These are phyloP conservation scores for Drosophila repletoides DNA, from an alignment of 1,140 invertebrate genomes.

Conservation along the genomic window DNA sequence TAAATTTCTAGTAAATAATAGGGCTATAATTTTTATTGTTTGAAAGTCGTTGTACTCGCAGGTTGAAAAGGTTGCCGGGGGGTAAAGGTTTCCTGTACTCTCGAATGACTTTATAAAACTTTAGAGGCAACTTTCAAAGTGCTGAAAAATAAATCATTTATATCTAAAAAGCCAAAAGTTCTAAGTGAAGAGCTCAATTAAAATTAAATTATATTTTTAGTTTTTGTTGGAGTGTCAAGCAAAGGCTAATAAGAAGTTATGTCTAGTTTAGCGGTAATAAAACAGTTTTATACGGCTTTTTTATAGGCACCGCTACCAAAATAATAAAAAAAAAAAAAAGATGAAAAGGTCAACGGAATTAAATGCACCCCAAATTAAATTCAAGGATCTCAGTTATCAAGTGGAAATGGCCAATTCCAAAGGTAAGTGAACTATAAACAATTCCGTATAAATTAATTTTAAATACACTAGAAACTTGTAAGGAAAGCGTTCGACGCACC, in stretches of 20 bases:
- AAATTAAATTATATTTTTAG: no score
- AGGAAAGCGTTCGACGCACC: no score
- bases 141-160: no score
- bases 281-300: background rate
- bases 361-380: conserved; percentile 14
- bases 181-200: no score
- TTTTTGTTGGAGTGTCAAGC: background rate
- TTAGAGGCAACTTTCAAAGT: no score
- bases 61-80: no score
- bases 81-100: no score
- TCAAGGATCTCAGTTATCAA: conserved; percentile 35
- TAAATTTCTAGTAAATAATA: background rate
- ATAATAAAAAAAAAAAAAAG: conserved; percentile 11
- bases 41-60: background rate
- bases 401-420: conserved; percentile 22
- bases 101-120: no score
- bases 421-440: conserved; percentile 36
- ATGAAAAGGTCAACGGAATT: background rate
- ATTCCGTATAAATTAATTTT: conserved; percentile 4
- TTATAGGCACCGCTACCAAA: conserved; percentile 9
- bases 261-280: background rate
- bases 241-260: background rate
- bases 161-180: no score
- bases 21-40: background rate
- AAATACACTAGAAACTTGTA: no score